Base-by-base conservation (phyloP, 2,113 vertebrate species). In the Marmota flaviventris region DNA sequence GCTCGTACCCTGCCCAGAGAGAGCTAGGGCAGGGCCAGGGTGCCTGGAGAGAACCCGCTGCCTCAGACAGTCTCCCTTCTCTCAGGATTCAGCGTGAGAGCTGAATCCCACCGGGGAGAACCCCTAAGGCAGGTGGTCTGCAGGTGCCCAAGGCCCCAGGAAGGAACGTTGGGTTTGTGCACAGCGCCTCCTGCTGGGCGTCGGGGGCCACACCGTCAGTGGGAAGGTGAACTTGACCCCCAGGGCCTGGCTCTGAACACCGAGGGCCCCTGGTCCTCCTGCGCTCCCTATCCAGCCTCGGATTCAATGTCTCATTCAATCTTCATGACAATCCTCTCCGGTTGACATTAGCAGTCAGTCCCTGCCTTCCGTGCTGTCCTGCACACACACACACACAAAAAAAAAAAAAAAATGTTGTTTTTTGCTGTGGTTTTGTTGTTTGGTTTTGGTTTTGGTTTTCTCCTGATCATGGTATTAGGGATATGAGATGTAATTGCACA, bases 321-420 rank as follows among this genome's bases (percentile, higher is more conserved):
- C 48, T 7, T 58, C 56, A 8, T 27, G 34, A 18, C 16, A 27
- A 9, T n/a, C 14, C 25, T 61, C n/a, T 70, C 10, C 3, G 5
- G 27, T 7, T n/a, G 37, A 29, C 27, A 2, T 2, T 29, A 34
- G 81, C 8, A 3, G 24, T 3, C 8, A 3, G 24, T 3, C 20
- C 42, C 83, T 53, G 25, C 32, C 67, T 39, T 18, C 51, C 42
- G 18, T 2, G 17, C 10, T 42, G 25, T 3, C 75, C 1, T 45
- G 4, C 56, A 20, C 56, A 22, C 56, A 58, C 56, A 58, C 56
- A 58, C 56, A 58, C 56, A 58, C 18, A n/a, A n/a, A n/a, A n/a
- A n/a, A n/a, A n/a, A n/a, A n/a, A n/a, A n/a, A n/a, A n/a, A 37
- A 37, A 37, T 45, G 42, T 45, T 45, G 48, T 12, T 51, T 51